Evolutionary conservation across 92 coral and sea anemone genomes (phyloP).

Genomic region (Palythoa heliodiscus): DNA sequence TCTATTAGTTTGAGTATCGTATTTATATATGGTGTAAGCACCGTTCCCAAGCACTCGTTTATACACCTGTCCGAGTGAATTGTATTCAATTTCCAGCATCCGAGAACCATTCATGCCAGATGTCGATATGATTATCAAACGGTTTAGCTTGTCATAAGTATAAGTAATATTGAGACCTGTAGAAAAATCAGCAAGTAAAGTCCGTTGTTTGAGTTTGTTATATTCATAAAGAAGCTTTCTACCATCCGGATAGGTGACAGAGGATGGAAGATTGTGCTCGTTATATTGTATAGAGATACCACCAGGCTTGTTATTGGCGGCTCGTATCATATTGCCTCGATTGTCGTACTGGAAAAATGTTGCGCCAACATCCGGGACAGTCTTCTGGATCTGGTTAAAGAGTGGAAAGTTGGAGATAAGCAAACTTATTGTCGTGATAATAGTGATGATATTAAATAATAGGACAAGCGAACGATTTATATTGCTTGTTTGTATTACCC

Average conservation of each 20-base stretch:
- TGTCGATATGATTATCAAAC: constrained; percentile 51
- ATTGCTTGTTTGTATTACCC: background rate
- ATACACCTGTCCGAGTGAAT: constrained; percentile 55
- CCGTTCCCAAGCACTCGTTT: constrained; percentile 73
- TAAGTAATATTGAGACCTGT: constrained; percentile 60
- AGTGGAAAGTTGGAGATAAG: background rate
- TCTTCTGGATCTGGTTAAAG: constrained; percentile 49
- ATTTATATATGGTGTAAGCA: constrained; percentile 49
- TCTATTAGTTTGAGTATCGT: constrained; percentile 44
- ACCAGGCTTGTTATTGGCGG: constrained; percentile 63
- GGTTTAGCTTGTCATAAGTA: constrained; percentile 57
- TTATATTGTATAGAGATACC: constrained; percentile 55
- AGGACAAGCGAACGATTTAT: background rate
- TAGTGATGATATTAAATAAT: background rate
- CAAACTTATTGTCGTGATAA: background rate
- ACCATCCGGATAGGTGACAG: constrained; percentile 68
- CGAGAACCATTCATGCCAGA: constrained; percentile 41
- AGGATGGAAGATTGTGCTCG: constrained; percentile 54
- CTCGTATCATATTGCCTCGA: constrained; percentile 67
- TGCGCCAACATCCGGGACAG: constrained; percentile 59
- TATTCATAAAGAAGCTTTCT: constrained; percentile 51
- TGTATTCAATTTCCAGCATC: constrained; percentile 52
- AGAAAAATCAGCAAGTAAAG: constrained; percentile 47
- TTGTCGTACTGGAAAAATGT: constrained; percentile 62
- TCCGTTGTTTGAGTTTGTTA: constrained; percentile 61